Evolutionary conservation across 2,797 vertebrate species (phyloP).

Genomic region (Parauchenoglanis ngamensis): DNA sequence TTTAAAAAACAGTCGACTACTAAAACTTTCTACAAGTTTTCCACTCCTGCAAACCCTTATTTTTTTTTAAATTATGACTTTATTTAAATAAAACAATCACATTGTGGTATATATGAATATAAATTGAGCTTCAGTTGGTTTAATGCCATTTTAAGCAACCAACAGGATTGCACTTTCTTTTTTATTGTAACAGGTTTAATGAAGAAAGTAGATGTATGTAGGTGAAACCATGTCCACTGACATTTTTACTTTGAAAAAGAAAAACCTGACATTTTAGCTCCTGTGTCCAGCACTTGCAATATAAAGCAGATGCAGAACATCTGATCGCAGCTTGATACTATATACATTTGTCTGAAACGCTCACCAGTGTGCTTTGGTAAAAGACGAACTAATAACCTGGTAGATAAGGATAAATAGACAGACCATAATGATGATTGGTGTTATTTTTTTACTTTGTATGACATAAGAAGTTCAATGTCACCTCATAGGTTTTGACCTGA

Average conservation of each 20-base stretch:
- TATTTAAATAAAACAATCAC: not conserved
- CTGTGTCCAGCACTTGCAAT: not conserved
- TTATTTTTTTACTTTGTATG: not conserved
- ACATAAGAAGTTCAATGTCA: not conserved
- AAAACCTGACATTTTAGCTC: not conserved
- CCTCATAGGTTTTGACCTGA: not conserved
- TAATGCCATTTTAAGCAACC: not conserved
- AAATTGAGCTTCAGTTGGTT: not conserved
- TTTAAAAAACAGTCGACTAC: not conserved
- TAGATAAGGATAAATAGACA: not conserved
- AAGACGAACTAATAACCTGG: not conserved
- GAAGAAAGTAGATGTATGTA: not conserved
- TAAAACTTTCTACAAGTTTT: not conserved
- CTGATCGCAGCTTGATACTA: not conserved
- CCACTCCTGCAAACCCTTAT: not conserved
- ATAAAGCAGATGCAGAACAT: not conserved
- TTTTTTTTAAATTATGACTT: not conserved
- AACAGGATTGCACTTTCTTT: not conserved
- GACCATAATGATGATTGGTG: not conserved
- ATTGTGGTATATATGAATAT: not conserved
- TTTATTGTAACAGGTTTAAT: not conserved
- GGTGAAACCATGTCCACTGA: not conserved
- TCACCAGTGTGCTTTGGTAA: not conserved
- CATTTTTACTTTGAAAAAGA: not conserved
- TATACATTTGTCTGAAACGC: not conserved